These are phyloP conservation scores for Acholoe squamosa DNA, from an alignment of 2,888 invertebrate genomes.

Conservation along the genomic window DNA sequence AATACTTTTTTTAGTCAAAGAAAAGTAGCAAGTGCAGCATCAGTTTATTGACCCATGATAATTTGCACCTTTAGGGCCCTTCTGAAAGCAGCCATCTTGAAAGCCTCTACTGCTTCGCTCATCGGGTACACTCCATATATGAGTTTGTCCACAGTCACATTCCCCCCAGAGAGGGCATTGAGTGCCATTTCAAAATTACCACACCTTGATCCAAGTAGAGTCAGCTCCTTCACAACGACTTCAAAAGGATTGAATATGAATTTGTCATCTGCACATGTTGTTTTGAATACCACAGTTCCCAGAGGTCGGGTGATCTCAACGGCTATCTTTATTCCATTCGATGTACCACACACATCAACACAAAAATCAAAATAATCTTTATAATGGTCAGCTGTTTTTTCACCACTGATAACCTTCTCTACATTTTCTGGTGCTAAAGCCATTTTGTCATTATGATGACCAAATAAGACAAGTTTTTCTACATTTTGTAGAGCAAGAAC, in stretches of 20 bases:
- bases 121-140: constrained; percentile 62
- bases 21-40: too few species aligned
- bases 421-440: constrained; percentile 36
- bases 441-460: constrained; percentile 65
- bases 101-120: constrained; percentile 63
- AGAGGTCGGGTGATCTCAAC: constrained; percentile 65
- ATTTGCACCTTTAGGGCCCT: constrained; percentile 68
- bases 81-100: constrained; percentile 64
- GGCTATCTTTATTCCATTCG: constrained; percentile 66
- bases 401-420: constrained; percentile 31
- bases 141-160: constrained; percentile 30
- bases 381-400: not conserved
- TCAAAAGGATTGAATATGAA: constrained; percentile 65
- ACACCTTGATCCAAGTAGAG: constrained; percentile 68
- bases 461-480: constrained; percentile 52
- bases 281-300: constrained; percentile 69
- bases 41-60: constrained; percentile 35
- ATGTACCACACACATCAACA: constrained; percentile 68
- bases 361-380: constrained; percentile 61
- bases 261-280: constrained; percentile 66
- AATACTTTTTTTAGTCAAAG: too few species aligned
- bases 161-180: constrained; percentile 34
- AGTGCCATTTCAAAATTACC: constrained; percentile 69
- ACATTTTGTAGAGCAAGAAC: constrained; percentile 51
- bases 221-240: constrained; percentile 69